These are phyloP conservation scores for Drosophila mercatorum DNA, from an alignment of 2,888 invertebrate genomes.

Conservation along the genomic window DNA sequence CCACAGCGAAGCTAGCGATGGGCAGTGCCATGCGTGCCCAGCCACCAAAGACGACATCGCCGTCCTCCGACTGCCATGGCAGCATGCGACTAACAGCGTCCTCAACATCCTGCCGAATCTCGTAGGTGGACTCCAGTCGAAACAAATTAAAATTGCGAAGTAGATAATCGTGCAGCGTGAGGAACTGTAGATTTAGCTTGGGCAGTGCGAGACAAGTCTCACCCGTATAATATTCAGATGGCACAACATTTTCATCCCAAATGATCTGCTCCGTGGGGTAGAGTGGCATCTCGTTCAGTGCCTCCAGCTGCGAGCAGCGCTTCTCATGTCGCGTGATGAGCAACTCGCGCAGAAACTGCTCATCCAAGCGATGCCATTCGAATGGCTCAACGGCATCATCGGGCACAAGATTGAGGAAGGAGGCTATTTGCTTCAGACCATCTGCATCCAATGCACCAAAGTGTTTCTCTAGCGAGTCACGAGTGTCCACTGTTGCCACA, in stretches of 20 bases:
- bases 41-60: conserved; percentile 95
- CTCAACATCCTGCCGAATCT: conserved; percentile 99
- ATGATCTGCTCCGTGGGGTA: conserved; percentile 99
- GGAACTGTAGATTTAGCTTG: conserved; percentile 98
- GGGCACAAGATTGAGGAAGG: conserved; percentile 94
- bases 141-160: conserved; percentile 98
- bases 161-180: conserved; percentile 98
- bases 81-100: conserved; percentile 97
- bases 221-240: conserved; percentile 98
- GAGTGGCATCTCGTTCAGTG: conserved; percentile 98
- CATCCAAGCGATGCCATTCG: conserved; percentile 91
- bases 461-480: conserved; percentile 90
- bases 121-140: conserved; percentile 96
- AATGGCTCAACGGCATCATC: conserved; percentile 88
- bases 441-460: conserved; percentile 90
- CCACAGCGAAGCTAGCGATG: conserved; percentile 95
- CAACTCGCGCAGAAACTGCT: conserved; percentile 93
- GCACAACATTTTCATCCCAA: conserved; percentile 99
- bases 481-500: conserved; percentile 97
- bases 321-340: conserved; percentile 94
- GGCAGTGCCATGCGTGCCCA: conserved; percentile 99
- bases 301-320: conserved; percentile 95
- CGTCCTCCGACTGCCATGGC: conserved; percentile 97
- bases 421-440: conserved; percentile 93
- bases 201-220: conserved; percentile 98